phyloP scores from a whole-genome alignment of 92 coral and sea anemone species.

The Siderastrea radians region DNA sequence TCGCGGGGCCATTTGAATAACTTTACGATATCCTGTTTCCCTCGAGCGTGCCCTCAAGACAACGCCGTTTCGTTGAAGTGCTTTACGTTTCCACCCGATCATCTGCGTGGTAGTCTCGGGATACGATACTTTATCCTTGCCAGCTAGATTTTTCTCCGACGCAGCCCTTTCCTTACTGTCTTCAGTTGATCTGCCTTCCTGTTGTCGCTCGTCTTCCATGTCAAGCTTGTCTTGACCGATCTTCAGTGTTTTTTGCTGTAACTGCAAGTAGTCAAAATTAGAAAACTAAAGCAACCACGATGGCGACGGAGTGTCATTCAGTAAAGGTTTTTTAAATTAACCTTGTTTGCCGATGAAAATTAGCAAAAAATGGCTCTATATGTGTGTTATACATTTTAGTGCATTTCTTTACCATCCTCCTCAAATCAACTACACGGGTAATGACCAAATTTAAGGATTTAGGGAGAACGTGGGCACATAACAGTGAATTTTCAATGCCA shows the following conservation, averaged over 20 bases:
- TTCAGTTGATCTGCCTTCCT: slow-evolving; percentile 3
- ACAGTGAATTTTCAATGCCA: too few relatives aligned
- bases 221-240: slow-evolving; percentile 55
- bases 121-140: slow-evolving; percentile 34
- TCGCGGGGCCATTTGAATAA: slow-evolving; percentile 80
- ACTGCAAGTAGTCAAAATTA: slow-evolving; percentile 14
- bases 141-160: background rate
- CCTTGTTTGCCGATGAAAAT: too few relatives aligned
- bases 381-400: too few relatives aligned
- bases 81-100: slow-evolving; percentile 79
- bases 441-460: too few relatives aligned
- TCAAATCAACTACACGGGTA: too few relatives aligned
- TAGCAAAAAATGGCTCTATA: too few relatives aligned
- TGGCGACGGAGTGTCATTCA: too few relatives aligned
- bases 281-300: too few relatives aligned
- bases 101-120: slow-evolving; percentile 80
- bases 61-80: slow-evolving; percentile 33
- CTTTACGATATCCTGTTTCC: slow-evolving; percentile 72
- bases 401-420: too few relatives aligned
- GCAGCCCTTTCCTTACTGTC: slow-evolving; percentile 29
- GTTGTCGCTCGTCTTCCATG: slow-evolving; percentile 1
- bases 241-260: slow-evolving; percentile 61
- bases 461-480: too few relatives aligned
- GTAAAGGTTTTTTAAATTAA: too few relatives aligned
- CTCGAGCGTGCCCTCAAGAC: slow-evolving; percentile 31